Conservation (phyloP, 2,113 vertebrate species). For the Polypterus bichir region DNA sequence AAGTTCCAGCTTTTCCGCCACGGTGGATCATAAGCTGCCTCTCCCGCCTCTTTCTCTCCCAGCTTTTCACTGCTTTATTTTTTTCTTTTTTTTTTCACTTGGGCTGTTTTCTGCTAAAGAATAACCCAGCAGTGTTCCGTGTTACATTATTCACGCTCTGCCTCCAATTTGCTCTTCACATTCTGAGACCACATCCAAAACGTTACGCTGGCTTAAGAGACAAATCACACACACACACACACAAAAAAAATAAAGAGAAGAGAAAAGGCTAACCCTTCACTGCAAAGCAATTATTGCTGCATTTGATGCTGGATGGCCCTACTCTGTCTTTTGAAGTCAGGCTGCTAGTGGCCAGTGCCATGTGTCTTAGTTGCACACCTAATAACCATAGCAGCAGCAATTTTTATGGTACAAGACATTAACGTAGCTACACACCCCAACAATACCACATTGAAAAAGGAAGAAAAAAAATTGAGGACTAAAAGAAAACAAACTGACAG, state of each 20-base stretch:
- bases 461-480: slow-evolving; percentile 34
- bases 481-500: slow-evolving; percentile 34
- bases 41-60: slow-evolving; percentile 22
- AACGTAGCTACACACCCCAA: slow-evolving; percentile 60
- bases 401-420: slow-evolving; percentile 99
- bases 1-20: too few species aligned
- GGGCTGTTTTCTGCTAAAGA: slow-evolving; percentile 35
- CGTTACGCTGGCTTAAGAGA: slow-evolving; percentile 99
- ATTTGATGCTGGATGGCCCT: slow-evolving; percentile 89
- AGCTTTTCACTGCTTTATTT: neutral
- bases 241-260: slow-evolving; percentile 56
- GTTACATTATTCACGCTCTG: slow-evolving; percentile 99
- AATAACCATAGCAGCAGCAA: slow-evolving; percentile 99
- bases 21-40: neutral
- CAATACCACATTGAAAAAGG: slow-evolving; percentile 51
- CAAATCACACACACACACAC: slow-evolving; percentile 79
- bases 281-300: slow-evolving; percentile 98
- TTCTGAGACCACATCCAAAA: slow-evolving; percentile 96
- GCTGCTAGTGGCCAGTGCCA: slow-evolving; percentile 68
- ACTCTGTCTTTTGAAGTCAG: slow-evolving; percentile 79
- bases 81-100: slow-evolving; percentile 26
- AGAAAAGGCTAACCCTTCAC: slow-evolving; percentile 74
- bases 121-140: slow-evolving; percentile 83
- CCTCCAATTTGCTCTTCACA: slow-evolving; percentile 99
- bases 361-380: slow-evolving; percentile 74